Base-by-base conservation (phyloP, 2,888 invertebrate genomes). In the Eucriotettix oculatus region DNA sequence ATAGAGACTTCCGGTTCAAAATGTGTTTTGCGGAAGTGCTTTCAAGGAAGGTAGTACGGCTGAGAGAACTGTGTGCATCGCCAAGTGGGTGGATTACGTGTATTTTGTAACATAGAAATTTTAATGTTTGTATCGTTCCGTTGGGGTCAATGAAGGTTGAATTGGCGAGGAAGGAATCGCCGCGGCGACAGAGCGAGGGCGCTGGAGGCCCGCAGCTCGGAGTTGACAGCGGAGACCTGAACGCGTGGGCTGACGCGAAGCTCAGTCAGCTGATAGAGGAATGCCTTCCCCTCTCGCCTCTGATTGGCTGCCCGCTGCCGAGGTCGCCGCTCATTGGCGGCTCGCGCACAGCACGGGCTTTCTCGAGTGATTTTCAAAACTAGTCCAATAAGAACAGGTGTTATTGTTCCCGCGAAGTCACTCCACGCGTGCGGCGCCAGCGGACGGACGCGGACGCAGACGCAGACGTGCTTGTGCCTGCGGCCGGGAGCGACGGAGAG, bases 351-450 rank as follows among this genome's bases (percentile, higher is more conserved):
- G 10, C 29, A 29, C 54, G 10, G 48, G 54, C 54, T 40, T 58
- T 52, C 58, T 40, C 17, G 53, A 54, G 54, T 58, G 52, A 58
- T 58, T 58, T 58, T 58, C 55, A 61, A 62, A 63, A 62, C 57
- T 57, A 58, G 60, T 56, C 57, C 62, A 63, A 62, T 62, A 60
- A 62, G 60, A 64, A 63, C 64, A 64, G 64, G 64, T 64, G 64
- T 61, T 62, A 63, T 62, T 62, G 64, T 62, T 64, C 52, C 40
- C 41, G 56, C 56, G 57, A 48, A 58, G 54, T 59, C 61, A 61
- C 58, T 64, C 58, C 40, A 58, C 59, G 60, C 53, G 56, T 42
- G 59, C 29, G 29, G 56, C 40, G 58, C 58, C 42, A 54, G 54
- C 42, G 52, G 40, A 16, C 42, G 48, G 44, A 40, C 16, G 60